Conservation (phyloP, 2,113 vertebrate species). For the Galbula dea region DNA sequence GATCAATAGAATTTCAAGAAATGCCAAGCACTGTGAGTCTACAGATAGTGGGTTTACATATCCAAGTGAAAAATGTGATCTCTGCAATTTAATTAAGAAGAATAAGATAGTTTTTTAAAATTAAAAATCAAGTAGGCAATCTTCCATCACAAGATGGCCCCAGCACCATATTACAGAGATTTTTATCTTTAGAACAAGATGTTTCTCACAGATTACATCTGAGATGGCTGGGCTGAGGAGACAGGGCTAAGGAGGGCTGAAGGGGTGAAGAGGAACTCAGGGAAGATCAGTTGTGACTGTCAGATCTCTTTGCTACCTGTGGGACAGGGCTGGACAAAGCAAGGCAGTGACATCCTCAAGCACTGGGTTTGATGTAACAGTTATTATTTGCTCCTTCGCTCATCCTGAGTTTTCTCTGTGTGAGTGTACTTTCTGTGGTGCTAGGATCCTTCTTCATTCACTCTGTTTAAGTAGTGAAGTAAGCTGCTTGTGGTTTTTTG, state of each 20-base stretch:
- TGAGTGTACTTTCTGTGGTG: not conserved
- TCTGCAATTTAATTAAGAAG: not conserved
- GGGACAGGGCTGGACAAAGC: not conserved
- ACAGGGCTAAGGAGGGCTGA: not conserved
- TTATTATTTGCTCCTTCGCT: not conserved
- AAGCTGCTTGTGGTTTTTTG: not conserved
- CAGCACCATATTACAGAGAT: not conserved
- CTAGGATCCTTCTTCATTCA: not conserved
- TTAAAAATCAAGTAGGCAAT: not conserved
- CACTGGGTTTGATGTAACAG: not conserved
- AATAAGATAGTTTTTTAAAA: not conserved
- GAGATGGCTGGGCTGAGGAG: not conserved
- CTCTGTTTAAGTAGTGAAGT: not conserved
- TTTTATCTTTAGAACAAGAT: not conserved
- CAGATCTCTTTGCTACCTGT: not conserved
- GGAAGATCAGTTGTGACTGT: not conserved
- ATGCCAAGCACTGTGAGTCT: not conserved
- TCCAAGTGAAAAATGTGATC: not conserved
- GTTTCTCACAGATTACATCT: not conserved
- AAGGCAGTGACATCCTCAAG: not conserved
- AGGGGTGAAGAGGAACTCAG: accelerated
- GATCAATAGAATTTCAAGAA: not conserved
- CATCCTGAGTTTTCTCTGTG: not conserved
- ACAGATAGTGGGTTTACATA: not conserved
- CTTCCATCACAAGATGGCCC: not conserved